Conservation (phyloP, 2,888 invertebrate species). For the Incurvaria masculella region DNA sequence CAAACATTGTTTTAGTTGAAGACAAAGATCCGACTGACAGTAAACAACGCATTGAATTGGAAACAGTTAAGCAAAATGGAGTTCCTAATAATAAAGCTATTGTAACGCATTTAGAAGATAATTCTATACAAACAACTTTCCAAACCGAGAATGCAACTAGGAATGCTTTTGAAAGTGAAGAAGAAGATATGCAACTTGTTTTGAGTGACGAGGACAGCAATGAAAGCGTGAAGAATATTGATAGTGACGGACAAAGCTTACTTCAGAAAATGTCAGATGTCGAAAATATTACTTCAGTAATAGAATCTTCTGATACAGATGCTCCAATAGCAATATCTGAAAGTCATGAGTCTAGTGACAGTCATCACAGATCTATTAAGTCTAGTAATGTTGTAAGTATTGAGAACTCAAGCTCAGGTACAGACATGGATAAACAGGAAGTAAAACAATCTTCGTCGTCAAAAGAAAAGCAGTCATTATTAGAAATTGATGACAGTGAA, state of each 20-base stretch:
- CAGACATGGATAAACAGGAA: background rate
- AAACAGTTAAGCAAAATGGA: too few species aligned
- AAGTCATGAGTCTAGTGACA: conserved; percentile 28
- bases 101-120: too few species aligned
- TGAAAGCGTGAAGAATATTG: conserved; percentile 31
- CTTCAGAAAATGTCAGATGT: conserved; percentile 36
- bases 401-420: conserved; percentile 43
- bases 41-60: too few species aligned
- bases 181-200: background rate
- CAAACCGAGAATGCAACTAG: too few species aligned
- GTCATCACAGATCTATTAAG: conserved; percentile 19
- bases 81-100: too few species aligned
- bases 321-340: conserved; percentile 38
- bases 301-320: conserved; percentile 33
- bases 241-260: conserved; percentile 39
- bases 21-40: too few species aligned
- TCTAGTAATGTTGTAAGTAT: conserved; percentile 37
- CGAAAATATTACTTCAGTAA: conserved; percentile 26
- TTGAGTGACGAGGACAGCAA: conserved; percentile 23
- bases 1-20: too few species aligned
- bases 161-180: background rate
- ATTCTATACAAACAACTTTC: too few species aligned
- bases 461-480: background rate
- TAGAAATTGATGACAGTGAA: background rate
- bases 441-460: background rate